Percentiles rank a stretch among this genome's conserved stretches.
Evolutionary conservation across 1,140 invertebrate species (phyloP).

Genomic region (Platyscapa corneri): DNA sequence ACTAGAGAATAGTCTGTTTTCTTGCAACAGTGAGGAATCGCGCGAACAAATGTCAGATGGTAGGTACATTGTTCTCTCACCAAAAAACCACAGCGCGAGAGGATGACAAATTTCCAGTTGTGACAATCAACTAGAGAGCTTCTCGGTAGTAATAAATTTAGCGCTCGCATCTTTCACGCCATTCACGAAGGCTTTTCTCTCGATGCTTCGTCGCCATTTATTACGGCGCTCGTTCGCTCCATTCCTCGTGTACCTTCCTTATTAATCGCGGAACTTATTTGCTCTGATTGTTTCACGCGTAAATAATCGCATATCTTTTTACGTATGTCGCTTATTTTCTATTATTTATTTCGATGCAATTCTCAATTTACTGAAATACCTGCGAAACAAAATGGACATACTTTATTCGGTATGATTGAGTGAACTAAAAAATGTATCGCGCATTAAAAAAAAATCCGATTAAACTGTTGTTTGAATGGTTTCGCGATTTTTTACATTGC

Average conservation of each 20-base stretch:
- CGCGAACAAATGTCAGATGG: background rate
- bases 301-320: background rate
- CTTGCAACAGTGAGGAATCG: background rate
- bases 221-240: background rate
- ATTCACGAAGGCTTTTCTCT: background rate
- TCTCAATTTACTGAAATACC: background rate
- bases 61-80: background rate
- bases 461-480: slow-evolving; percentile 5
- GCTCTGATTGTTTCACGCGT: slow-evolving; percentile 7
- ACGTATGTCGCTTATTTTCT: background rate
- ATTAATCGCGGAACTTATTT: slow-evolving; percentile 18
- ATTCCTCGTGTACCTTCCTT: background rate
- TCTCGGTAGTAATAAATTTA: slow-evolving; percentile 23
- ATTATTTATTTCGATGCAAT: background rate
- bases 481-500: background rate
- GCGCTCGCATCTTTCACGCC: background rate
- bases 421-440: slow-evolving; percentile 19
- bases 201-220: background rate
- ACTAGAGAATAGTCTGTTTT: background rate
- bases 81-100: slow-evolving; percentile 2
- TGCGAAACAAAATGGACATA: background rate
- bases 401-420: background rate
- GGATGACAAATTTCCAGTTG: slow-evolving; percentile 25
- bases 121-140: slow-evolving; percentile 25
- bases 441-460: background rate